phyloP scores from a whole-genome alignment of 2,797 vertebrate species.

The Percopsis omiscomaycus region DNA sequence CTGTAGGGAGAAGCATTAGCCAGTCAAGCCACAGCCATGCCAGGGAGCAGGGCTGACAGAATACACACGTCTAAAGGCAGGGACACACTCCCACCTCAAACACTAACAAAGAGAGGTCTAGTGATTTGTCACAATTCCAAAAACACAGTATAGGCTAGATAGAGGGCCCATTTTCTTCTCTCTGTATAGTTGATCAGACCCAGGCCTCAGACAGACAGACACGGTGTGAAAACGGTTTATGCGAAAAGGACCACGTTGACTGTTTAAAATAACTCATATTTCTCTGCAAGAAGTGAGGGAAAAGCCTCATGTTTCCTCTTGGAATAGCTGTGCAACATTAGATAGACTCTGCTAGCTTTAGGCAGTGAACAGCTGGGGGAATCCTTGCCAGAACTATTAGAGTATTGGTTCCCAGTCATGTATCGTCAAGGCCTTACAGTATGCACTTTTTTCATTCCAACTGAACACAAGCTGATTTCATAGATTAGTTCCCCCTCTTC shows the following conservation, averaged over 20 bases:
- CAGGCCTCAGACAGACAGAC: constrained; percentile 7
- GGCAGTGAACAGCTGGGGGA: constrained; percentile 19
- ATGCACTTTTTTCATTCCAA: no score
- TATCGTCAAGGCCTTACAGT: not conserved
- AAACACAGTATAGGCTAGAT: no score
- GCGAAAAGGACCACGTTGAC: no score
- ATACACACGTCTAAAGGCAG: constrained; percentile 1
- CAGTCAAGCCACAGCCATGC: constrained; percentile 38
- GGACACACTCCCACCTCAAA: not conserved
- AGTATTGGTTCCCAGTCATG: constrained; percentile 1
- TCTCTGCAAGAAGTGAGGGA: constrained; percentile 10
- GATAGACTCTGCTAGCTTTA: constrained; percentile 2
- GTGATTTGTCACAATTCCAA: not conserved
- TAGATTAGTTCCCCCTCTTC: no score
- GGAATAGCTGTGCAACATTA: not conserved
- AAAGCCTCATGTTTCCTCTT: constrained; percentile 2
- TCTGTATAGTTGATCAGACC: constrained; percentile 6
- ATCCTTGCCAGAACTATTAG: not conserved
- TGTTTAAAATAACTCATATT: not conserved
- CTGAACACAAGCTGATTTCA: no score
- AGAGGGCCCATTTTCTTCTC: no score
- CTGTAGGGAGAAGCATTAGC: constrained; percentile 51
- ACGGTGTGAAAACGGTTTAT: not conserved
- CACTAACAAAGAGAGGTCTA: not conserved
- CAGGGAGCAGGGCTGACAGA: constrained; percentile 42